These are phyloP conservation scores for Cyprinodon tularosa DNA, from an alignment of 2,113 vertebrate species.

Conservation along the genomic window DNA sequence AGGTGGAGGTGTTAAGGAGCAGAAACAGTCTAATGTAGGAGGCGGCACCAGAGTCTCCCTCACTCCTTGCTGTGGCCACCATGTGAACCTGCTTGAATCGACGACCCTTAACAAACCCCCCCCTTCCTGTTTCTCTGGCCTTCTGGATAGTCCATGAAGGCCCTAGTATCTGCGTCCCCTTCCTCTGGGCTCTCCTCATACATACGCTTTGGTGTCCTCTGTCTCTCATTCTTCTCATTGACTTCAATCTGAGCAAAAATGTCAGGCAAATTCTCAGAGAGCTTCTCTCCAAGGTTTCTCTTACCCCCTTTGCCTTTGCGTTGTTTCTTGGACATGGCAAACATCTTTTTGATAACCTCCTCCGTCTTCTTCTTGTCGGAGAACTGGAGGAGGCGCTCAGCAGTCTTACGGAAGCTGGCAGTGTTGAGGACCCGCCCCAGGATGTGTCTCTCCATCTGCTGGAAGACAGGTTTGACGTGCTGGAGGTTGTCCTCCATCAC, in stretches of 20 bases:
- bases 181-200: constrained; percentile 89
- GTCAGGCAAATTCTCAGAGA: constrained; percentile 87
- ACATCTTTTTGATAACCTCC: constrained; percentile 90
- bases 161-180: constrained; percentile 86
- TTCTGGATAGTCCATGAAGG: constrained; percentile 90
- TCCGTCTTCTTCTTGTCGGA: constrained; percentile 91
- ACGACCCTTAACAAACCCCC: constrained; percentile 69
- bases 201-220: constrained; percentile 84
- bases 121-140: constrained; percentile 81
- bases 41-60: constrained; percentile 77
- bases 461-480: constrained; percentile 92
- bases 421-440: constrained; percentile 89
- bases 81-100: constrained; percentile 80
- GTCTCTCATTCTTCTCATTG: constrained; percentile 88
- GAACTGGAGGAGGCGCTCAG: constrained; percentile 89
- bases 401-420: constrained; percentile 88
- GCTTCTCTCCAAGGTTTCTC: constrained; percentile 84
- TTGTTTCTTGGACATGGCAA: constrained; percentile 85
- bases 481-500: constrained; percentile 90
- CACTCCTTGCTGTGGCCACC: constrained; percentile 75
- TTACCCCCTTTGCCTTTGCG: constrained; percentile 81
- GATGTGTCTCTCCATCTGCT: constrained; percentile 93
- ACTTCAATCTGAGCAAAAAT: constrained; percentile 96
- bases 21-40: constrained; percentile 93
- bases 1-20: constrained; percentile 93